These are phyloP conservation scores for Acanthaster planci DNA, from an alignment of 35 echinoderm and acorn worm genomes.

Conservation along the genomic window DNA sequence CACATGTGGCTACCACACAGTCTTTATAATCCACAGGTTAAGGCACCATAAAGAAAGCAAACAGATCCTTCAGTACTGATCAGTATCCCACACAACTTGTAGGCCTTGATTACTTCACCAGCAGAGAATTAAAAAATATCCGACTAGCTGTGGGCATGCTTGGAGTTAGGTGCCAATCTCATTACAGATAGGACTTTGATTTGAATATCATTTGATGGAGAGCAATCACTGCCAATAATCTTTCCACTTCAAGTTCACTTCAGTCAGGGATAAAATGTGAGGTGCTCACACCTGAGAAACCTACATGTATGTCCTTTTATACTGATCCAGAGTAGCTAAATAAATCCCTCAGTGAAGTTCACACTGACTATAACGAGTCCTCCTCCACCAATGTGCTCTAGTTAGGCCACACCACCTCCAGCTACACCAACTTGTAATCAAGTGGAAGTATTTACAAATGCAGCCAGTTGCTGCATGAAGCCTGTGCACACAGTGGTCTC, in stretches of 20 bases:
- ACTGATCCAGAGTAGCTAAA: too few relatives aligned
- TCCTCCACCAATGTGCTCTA: not conserved
- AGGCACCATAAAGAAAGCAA: not conserved
- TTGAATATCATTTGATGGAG: not conserved
- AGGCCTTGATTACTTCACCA: not conserved
- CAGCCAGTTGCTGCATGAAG: slow-evolving; percentile 10
- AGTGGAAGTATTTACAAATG: slow-evolving; percentile 10
- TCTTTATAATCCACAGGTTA: slow-evolving; percentile 7
- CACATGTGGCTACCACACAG: not conserved
- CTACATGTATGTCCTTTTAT: too few relatives aligned
- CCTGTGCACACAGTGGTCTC: slow-evolving; percentile 12
- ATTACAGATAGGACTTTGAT: not conserved
- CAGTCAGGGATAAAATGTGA: not conserved
- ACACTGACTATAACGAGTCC: not conserved
- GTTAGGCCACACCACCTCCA: not conserved
- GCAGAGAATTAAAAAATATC: not conserved
- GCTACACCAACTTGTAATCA: slow-evolving; percentile 33
- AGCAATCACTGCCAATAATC: slow-evolving; percentile 13
- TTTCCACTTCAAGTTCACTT: not conserved
- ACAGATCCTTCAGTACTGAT: slow-evolving; percentile 13
- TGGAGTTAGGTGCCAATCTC: slow-evolving; percentile 16
- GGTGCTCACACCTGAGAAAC: too few relatives aligned
- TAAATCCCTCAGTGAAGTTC: too few relatives aligned
- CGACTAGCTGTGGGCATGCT: slow-evolving; percentile 19
- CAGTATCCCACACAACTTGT: slow-evolving; percentile 4